Percentiles rank a stretch among this genome's conserved stretches.
Evolutionary conservation across 1,140 invertebrate species (phyloP).

Genomic region (Cecropterus lyciades): DNA sequence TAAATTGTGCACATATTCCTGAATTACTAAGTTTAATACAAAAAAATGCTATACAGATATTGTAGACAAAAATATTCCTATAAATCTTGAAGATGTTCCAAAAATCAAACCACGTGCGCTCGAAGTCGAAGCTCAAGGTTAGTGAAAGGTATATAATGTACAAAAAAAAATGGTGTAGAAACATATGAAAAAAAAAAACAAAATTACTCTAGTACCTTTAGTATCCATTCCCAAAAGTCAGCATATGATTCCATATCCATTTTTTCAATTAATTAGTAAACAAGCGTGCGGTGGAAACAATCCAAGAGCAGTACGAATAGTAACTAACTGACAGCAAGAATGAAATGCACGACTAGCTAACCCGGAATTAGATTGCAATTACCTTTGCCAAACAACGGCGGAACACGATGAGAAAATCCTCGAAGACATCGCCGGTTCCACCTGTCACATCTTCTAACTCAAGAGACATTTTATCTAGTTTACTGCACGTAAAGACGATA

Average conservation of each 20-base stretch:
- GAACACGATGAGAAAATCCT: slow-evolving; percentile 86
- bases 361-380: slow-evolving; percentile 75
- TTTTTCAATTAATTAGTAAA: neutral
- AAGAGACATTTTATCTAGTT: slow-evolving; percentile 77
- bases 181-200: neutral
- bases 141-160: neutral
- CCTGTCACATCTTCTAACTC: slow-evolving; percentile 79
- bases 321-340: slow-evolving; percentile 39
- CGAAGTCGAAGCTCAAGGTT: neutral
- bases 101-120: neutral
- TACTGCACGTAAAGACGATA: slow-evolving; percentile 56
- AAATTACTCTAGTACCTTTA: slow-evolving; percentile 57
- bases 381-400: slow-evolving; percentile 86
- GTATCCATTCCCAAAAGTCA: slow-evolving; percentile 63
- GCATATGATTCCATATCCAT: slow-evolving; percentile 63
- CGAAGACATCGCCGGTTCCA: slow-evolving; percentile 85
- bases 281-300: slow-evolving; percentile 16
- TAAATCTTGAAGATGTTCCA: slow-evolving; percentile 29
- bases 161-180: neutral
- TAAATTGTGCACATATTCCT: neutral
- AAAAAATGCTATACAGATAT: neutral
- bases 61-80: slow-evolving; percentile 1
- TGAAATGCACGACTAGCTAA: slow-evolving; percentile 42
- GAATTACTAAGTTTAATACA: neutral
- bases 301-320: slow-evolving; percentile 33